Conservation (phyloP, 2,888 invertebrate genomes). For the Brachynemurus nebulosus region DNA sequence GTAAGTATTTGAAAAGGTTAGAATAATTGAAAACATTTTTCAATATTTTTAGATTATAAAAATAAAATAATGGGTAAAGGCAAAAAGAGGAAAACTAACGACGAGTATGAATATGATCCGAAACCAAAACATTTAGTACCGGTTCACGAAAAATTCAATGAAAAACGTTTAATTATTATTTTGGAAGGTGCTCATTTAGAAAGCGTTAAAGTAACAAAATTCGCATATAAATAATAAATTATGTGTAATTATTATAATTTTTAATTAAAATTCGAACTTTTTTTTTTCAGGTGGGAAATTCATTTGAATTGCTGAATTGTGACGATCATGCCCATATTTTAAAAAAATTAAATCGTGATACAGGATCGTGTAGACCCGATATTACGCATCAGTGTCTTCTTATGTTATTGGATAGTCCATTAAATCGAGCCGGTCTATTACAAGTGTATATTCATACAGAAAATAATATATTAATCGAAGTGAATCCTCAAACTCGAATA, state of each 20-base stretch:
- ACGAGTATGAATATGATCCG: slow-evolving; percentile 67
- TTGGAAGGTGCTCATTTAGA: slow-evolving; percentile 91
- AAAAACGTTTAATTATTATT: slow-evolving; percentile 83
- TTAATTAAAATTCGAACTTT: too few species aligned
- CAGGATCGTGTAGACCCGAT: slow-evolving; percentile 85
- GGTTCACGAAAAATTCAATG: slow-evolving; percentile 66
- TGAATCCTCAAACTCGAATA: slow-evolving; percentile 93
- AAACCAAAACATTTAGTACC: slow-evolving; percentile 62
- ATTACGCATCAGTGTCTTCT: slow-evolving; percentile 94
- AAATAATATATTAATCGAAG: slow-evolving; percentile 85
- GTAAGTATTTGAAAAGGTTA: too few species aligned
- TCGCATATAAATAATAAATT: neutral
- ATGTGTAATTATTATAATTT: neutral
- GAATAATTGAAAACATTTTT: too few species aligned
- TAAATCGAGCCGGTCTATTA: slow-evolving; percentile 89
- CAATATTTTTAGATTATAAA: too few species aligned
- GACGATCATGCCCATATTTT: slow-evolving; percentile 82
- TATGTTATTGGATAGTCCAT: slow-evolving; percentile 94
- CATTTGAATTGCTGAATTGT: slow-evolving; percentile 83
- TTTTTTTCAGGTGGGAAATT: slow-evolving; percentile 61
- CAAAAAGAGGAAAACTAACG: slow-evolving; percentile 43
- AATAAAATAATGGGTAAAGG: slow-evolving; percentile 32
- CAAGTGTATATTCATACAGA: slow-evolving; percentile 90
- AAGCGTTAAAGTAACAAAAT: slow-evolving; percentile 69
- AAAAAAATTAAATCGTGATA: slow-evolving; percentile 74